Evolutionary conservation across 23 tunicate species (phyloP), one percentile per base, ranked within the genome.

Genomic region (Diplosoma virens): DNA sequence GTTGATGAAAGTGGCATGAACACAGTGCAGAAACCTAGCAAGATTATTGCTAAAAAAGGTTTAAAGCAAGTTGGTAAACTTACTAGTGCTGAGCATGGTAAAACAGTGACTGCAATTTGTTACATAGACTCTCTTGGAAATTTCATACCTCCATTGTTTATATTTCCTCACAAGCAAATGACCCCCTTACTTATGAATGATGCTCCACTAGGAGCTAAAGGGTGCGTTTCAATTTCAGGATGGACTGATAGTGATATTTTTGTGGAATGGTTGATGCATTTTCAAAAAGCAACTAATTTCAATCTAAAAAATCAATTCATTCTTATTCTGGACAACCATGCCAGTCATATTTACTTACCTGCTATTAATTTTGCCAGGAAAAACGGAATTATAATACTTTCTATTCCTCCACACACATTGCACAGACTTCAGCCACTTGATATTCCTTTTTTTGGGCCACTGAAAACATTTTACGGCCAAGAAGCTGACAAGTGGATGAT

Each of bases 351-450:
- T 9, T 65, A 30, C 25, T 30, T 78, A 18, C 58, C 73, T 33
- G 83, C 83, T 3, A 80, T 80, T 31, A 79, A 80, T 22, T 64
- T 71, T 27, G 66, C 85, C 17, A 59, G 46, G 30, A 47, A 32
- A 30, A 30, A 70, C 71, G 67, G 79, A 45, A 25, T 80, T 3
- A 29, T 23, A 37, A 67, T 80, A 25, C 48, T 71, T 22, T 64
- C 85, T 11, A 64, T 80, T 26, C 85, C 79, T 18, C n/a, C 79
- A 9, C 77, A 78, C 28, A 34, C 58, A 5, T 59, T 58, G 1
- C 83, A 78, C 58, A 36, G 77, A 25, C 59, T 80, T 48, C 85
- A 80, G 33, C 85, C 85, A 18, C 85, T 80, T 33, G 85, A 80
- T 31, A 22, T 48, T 4, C 7, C 77, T 11, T 72, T 80, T n/a